phyloP scores from a whole-genome alignment of 2,113 vertebrate genomes.

The Leptobrachium ailaonicum region DNA sequence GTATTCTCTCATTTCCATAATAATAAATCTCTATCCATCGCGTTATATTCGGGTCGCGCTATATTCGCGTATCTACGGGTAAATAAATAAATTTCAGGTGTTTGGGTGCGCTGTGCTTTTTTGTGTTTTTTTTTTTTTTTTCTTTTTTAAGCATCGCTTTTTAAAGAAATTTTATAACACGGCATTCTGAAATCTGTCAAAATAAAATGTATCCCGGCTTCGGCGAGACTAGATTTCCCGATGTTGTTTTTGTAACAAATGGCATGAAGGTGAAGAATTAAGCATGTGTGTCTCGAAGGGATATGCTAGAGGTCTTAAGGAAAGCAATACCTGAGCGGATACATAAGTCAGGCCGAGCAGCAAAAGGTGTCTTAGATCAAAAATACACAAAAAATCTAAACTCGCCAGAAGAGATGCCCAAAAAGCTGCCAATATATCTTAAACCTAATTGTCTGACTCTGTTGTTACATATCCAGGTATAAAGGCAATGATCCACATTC shows the following conservation, averaged over 20 bases:
- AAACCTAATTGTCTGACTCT: neutral
- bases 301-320: slow-evolving; percentile 32
- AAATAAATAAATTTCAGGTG: too few species aligned
- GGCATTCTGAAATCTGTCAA: slow-evolving; percentile 36
- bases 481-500: too few species aligned
- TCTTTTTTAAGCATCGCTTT: slow-evolving; percentile 13
- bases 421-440: neutral
- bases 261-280: slow-evolving; percentile 25
- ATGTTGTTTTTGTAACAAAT: slow-evolving; percentile 40
- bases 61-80: too few species aligned
- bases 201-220: slow-evolving; percentile 18
- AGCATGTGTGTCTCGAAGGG: slow-evolving; percentile 13
- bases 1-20: too few species aligned
- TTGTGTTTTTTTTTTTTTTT: too few species aligned
- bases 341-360: slow-evolving; percentile 26
- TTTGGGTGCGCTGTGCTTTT: too few species aligned
- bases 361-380: slow-evolving; percentile 1
- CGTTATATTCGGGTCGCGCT: too few species aligned
- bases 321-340: slow-evolving; percentile 30
- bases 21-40: too few species aligned
- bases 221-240: neutral
- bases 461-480: neutral
- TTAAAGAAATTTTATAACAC: slow-evolving; percentile 18
- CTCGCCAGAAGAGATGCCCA: neutral
- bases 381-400: neutral